These are phyloP conservation scores for Cosmia pyralina DNA, from an alignment of 2,888 invertebrate species.

Conservation along the genomic window DNA sequence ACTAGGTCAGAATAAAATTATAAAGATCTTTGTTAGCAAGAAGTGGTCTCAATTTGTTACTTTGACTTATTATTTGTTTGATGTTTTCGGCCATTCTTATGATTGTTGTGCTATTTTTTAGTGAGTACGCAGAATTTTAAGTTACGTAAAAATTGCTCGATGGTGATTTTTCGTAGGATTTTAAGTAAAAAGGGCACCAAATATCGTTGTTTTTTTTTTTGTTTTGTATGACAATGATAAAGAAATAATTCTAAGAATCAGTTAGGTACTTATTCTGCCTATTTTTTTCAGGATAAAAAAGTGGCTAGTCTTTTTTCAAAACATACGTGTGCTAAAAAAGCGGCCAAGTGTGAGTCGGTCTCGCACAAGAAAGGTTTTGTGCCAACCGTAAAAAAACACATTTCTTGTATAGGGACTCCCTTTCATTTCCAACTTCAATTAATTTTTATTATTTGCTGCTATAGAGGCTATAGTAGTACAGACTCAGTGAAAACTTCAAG, in stretches of 20 bases:
- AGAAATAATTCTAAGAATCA: neutral
- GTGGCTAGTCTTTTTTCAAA: neutral
- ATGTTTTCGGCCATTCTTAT: neutral
- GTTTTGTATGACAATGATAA: neutral
- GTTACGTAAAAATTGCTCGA: neutral
- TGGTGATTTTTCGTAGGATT: neutral
- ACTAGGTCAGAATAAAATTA: slow-evolving; percentile 30
- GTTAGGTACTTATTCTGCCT: too few relatives aligned
- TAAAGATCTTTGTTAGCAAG: slow-evolving; percentile 38
- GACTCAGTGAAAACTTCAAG: too few relatives aligned
- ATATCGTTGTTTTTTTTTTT: neutral
- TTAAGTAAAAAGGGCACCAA: neutral
- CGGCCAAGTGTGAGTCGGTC: too few relatives aligned
- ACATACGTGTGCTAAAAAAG: too few relatives aligned
- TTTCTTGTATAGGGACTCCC: too few relatives aligned
- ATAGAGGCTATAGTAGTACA: too few relatives aligned
- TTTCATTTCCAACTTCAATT: too few relatives aligned
- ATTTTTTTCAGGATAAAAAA: neutral
- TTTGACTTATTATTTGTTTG: slow-evolving; percentile 16
- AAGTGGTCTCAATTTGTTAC: slow-evolving; percentile 28
- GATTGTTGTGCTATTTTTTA: slow-evolving; percentile 11
- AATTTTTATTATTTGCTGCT: too few relatives aligned
- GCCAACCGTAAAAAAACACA: too few relatives aligned
- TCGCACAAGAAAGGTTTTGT: too few relatives aligned
- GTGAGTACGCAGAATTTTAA: neutral